Conservation (phyloP, 2,888 invertebrate genomes). For the Gymnocheta viridis region DNA sequence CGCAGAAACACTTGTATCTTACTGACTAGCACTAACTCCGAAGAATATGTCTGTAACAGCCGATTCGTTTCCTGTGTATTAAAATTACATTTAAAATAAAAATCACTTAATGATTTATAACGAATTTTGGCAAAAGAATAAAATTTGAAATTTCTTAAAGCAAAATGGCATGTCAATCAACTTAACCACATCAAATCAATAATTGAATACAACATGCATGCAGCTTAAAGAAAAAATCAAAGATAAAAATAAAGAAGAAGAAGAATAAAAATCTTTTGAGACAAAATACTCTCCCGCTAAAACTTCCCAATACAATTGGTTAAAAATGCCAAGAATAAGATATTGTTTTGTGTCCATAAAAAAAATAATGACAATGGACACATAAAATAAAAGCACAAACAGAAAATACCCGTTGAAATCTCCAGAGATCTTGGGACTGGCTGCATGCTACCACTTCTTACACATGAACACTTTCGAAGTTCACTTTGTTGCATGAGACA, state of each 20-base stretch:
- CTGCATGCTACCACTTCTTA: not conserved
- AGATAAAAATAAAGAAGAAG: not conserved
- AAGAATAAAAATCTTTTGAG: not conserved
- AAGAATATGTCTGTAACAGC: not conserved
- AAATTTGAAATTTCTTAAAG: slow-evolving; percentile 9
- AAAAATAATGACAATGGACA: slow-evolving; percentile 70
- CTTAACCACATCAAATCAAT: slow-evolving; percentile 71
- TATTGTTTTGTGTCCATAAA: slow-evolving; percentile 51
- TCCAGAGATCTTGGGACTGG: slow-evolving; percentile 56
- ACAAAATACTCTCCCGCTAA: not conserved
- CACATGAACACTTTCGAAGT: not conserved
- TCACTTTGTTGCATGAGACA: slow-evolving; percentile 50
- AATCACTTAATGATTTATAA: not conserved
- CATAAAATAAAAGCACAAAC: slow-evolving; percentile 53
- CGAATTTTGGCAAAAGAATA: slow-evolving; percentile 11
- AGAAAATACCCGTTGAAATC: slow-evolving; percentile 54
- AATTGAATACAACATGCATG: slow-evolving; percentile 71
- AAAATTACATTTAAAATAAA: not conserved
- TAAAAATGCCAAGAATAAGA: slow-evolving; percentile 48
- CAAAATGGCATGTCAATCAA: slow-evolving; percentile 71
- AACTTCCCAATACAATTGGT: slow-evolving; percentile 17
- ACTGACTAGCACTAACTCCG: no score
- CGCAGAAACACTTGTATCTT: no score
- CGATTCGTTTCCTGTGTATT: slow-evolving; percentile 12
- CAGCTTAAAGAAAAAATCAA: slow-evolving; percentile 15